phyloP scores from a whole-genome alignment of 2,888 invertebrate genomes.

The Stenchaetothrips biformis region DNA sequence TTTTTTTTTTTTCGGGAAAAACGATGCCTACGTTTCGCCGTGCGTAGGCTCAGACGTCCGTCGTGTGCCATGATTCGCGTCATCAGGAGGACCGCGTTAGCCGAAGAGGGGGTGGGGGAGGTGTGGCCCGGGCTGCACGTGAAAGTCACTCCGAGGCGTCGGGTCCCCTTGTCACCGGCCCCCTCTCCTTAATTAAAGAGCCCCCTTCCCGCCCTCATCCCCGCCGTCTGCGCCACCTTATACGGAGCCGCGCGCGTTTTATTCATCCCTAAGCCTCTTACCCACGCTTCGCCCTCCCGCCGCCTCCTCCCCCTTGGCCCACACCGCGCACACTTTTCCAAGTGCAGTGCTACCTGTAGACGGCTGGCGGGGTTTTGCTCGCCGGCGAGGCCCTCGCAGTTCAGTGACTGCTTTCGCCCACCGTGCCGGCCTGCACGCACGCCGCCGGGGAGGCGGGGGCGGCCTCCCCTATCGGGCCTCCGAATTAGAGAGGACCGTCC shows the following conservation, averaged over 20 bases:
- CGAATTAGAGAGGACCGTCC: no score
- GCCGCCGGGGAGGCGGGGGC: no score
- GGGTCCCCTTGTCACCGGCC: neutral
- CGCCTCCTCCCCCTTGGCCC: neutral
- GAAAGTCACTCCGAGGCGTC: neutral
- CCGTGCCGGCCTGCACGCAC: no score
- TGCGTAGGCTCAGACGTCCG: neutral
- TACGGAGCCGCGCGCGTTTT: neutral
- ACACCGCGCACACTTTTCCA: no score
- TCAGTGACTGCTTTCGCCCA: no score
- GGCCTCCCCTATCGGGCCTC: no score
- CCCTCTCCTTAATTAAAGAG: slow-evolving; percentile 18
- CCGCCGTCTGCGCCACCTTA: neutral
- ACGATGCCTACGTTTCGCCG: no score
- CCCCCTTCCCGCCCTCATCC: neutral
- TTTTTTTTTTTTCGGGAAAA: no score
- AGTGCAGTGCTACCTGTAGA: neutral
- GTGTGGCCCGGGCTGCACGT: neutral
- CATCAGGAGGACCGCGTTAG: neutral
- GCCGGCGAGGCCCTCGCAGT: no score
- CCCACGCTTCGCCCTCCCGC: no score
- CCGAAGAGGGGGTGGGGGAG: neutral
- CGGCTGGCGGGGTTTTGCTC: neutral
- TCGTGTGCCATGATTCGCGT: neutral
- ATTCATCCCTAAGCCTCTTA: slow-evolving; percentile 19